A percentile compares a stretch with the other conserved stretches of the same genome.
These are phyloP conservation scores for Camponotus floridanus DNA, from an alignment of 1,140 invertebrate genomes.

Conservation along the genomic window DNA sequence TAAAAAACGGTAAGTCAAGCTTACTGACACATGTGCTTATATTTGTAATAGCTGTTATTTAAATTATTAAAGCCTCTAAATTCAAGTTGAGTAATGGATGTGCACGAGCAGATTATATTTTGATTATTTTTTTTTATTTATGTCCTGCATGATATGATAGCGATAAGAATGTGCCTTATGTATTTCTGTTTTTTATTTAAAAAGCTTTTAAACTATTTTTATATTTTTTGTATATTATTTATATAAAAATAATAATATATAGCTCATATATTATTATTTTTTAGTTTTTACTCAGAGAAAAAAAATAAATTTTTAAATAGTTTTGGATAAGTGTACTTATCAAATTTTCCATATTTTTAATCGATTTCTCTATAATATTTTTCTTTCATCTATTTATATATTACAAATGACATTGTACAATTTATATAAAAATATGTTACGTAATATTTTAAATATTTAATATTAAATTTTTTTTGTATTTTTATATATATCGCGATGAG, in stretches of 20 bases:
- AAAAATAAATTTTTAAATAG: background rate
- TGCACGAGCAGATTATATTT: conserved; percentile 28
- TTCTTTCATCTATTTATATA: conserved; percentile 7
- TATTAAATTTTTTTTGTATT: background rate
- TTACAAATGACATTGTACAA: conserved; percentile 4
- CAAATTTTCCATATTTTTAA: conserved; percentile 6
- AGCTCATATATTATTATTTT: background rate
- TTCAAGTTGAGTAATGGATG: conserved; percentile 6
- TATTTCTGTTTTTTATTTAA: conserved; percentile 16
- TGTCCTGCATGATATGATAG: conserved; percentile 27
- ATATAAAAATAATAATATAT: background rate
- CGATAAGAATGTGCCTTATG: conserved; percentile 22
- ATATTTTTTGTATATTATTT: background rate
- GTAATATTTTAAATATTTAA: background rate
- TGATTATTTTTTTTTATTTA: conserved; percentile 4
- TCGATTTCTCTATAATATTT: background rate
- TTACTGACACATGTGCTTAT: conserved; percentile 37
- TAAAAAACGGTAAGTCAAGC: conserved; percentile 47
- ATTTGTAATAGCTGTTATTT: conserved; percentile 37
- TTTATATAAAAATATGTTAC: conserved; percentile 5
- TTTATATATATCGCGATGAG: conserved; percentile 19
- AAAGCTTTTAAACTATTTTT: background rate
- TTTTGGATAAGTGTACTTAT: background rate
- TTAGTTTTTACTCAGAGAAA: background rate
- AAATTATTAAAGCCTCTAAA: conserved; percentile 12